A percentile compares a stretch with the other conserved stretches of the same genome.
Evolutionary conservation across 2,888 invertebrate species (phyloP).

Genomic region (Himalopsyche kuldschensis): DNA sequence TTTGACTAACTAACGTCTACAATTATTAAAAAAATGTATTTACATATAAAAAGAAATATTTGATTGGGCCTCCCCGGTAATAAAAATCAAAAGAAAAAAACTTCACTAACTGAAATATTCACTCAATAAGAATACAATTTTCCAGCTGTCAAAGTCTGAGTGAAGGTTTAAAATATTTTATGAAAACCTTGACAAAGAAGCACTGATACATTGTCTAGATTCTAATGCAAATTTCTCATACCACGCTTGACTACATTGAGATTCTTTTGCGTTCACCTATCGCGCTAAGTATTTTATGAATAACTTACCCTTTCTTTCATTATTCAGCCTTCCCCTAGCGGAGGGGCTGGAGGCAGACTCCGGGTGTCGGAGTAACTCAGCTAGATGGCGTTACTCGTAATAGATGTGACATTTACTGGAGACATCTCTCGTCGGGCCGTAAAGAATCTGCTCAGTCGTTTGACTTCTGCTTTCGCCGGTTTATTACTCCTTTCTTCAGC

Average conservation of each 20-base stretch:
- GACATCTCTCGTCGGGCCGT: background rate
- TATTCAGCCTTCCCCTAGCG: background rate
- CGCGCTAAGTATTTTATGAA: background rate
- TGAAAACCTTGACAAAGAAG: background rate
- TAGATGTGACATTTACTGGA: background rate
- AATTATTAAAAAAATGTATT: no score
- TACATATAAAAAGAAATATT: no score
- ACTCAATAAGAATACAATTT: no score
- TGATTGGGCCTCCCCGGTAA: no score
- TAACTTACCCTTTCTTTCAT: background rate
- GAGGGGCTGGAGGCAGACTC: background rate
- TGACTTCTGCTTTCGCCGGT: background rate
- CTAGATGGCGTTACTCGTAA: conserved; percentile 1
- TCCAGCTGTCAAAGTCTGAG: no score
- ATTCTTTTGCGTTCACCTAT: background rate
- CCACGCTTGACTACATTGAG: background rate
- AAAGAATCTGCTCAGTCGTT: background rate
- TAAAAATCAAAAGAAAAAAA: no score
- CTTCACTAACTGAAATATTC: no score
- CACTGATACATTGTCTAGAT: background rate
- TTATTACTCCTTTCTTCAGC: background rate
- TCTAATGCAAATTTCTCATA: background rate
- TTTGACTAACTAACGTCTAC: no score
- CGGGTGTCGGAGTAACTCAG: background rate
- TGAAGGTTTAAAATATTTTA: background rate